Base-by-base conservation (phyloP, 2,113 vertebrate species). In the Chrysochloris asiatica region DNA sequence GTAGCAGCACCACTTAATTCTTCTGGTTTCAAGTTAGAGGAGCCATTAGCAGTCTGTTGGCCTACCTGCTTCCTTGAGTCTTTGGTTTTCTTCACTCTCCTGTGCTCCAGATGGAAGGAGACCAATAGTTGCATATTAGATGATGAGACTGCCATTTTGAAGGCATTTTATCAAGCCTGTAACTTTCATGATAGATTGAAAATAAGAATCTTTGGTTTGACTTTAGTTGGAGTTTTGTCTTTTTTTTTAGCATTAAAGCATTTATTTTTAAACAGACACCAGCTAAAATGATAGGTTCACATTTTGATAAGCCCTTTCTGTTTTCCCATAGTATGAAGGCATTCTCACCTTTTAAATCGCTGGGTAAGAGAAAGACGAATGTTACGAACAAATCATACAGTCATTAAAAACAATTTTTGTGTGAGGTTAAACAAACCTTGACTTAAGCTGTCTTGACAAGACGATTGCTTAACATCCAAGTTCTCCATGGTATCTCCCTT, bases 371-470 rank as follows among this genome's bases (percentile, higher is more conserved):
- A 88, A 81, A 59, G 26, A 91, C 88, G n/a, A 93, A 36, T 3
- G 8, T 30, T n/a, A 92, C 61, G 45, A 82, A 43, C n/a, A 30
- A 41, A 45, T 79, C 63, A 65, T 10, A 38, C 0, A 82, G 48
- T 73, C 12, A 38, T 38, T 41, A 38, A 47, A 61, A 92, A 33
- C n/a, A 33, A 86, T 22, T n/a, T 90, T 30, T 79, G 69, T 12
- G 21, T 48, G 69, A 73, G 13, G 30, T 13, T 45, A 22, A 90
- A 98, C 98, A 92, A 95, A 99, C 99, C 98, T 98, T 98, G 98
- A 96, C 73, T 97, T 93, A 98, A 86, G 92, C 97, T 96, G n/a
- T 98, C 98, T 93, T 96, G 95, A 79, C 93, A 97, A 4, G 98
- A 97, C 84, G 97, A 97, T 93, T 98, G 98, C 82, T 98, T 97